Conservation (phyloP, 2,113 vertebrate species). For the Callipepla squamata region DNA sequence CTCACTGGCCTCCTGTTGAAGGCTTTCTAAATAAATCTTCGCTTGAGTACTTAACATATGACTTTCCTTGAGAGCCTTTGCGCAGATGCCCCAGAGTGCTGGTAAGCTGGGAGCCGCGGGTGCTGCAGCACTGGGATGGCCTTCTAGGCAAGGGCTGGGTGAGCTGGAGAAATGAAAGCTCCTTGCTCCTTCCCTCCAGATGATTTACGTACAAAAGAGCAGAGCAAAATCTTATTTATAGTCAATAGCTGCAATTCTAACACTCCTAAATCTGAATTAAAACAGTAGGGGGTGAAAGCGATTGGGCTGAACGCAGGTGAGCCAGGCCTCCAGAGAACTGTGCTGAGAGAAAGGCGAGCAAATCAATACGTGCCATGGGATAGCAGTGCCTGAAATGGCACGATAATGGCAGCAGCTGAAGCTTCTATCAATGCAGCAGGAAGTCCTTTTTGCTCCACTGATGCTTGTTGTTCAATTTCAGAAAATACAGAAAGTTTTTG, state of each 20-base stretch:
- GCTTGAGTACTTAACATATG: slow-evolving; percentile 3
- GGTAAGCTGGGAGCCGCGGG: background rate
- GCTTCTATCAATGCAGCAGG: background rate
- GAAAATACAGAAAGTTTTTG: slow-evolving; percentile 15
- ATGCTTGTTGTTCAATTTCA: background rate
- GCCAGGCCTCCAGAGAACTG: background rate
- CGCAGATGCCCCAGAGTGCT: slow-evolving; percentile 21
- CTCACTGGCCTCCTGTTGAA: slow-evolving; percentile 13
- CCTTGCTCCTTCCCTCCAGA: background rate
- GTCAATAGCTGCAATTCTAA: background rate
- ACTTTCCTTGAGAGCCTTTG: slow-evolving; percentile 20
- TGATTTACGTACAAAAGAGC: background rate
- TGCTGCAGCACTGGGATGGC: background rate
- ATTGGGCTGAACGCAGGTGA: slow-evolving; percentile 38
- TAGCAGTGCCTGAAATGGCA: slow-evolving; percentile 23
- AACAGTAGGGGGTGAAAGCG: slow-evolving; percentile 6
- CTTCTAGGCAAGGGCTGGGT: background rate
- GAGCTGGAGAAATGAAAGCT: background rate
- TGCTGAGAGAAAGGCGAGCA: background rate
- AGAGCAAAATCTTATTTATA: background rate
- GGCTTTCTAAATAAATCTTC: slow-evolving; percentile 59
- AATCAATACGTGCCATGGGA: slow-evolving; percentile 42
- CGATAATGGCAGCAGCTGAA: slow-evolving; percentile 47
- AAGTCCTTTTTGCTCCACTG: slow-evolving; percentile 38
- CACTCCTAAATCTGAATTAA: slow-evolving; percentile 4